Conservation (phyloP, 2,113 vertebrate species). For the Silurus asotus region DNA sequence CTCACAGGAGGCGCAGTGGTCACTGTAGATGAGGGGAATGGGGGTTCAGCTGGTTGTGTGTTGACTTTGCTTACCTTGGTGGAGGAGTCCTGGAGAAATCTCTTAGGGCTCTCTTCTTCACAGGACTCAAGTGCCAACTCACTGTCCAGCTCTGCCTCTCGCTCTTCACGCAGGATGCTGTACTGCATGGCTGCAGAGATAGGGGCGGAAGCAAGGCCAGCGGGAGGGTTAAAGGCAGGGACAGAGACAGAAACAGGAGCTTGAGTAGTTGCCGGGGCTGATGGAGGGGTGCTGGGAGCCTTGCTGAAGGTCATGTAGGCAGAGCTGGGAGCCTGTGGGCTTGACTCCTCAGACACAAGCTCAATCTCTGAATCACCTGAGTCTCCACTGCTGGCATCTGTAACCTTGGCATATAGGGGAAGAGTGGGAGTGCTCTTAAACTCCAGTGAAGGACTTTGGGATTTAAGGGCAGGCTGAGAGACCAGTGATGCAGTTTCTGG, state of each 20-base stretch:
- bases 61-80: conserved; percentile 64
- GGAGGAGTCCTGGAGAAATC: conserved; percentile 79
- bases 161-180: conserved; percentile 94
- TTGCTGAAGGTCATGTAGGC: conserved; percentile 74
- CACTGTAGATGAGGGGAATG: conserved; percentile 56
- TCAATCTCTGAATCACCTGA: conserved; percentile 96
- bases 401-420: conserved; percentile 68
- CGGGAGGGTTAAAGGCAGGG: background rate
- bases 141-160: conserved; percentile 95
- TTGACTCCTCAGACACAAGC: conserved; percentile 88
- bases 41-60: conserved; percentile 51
- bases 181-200: conserved; percentile 70
- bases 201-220: background rate
- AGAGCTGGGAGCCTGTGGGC: conserved; percentile 54
- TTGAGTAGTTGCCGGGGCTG: conserved; percentile 63
- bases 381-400: conserved; percentile 86
- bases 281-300: conserved; percentile 74
- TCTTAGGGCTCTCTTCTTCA: conserved; percentile 94
- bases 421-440: conserved; percentile 48
- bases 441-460: conserved; percentile 43
- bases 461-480: conserved; percentile 24
- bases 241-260: conserved; percentile 73
- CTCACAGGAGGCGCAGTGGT: conserved; percentile 30
- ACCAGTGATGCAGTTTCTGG: background rate
- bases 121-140: conserved; percentile 96